phyloP scores from a whole-genome alignment of 2,797 vertebrate genomes.

The Melopsittacus undulatus region DNA sequence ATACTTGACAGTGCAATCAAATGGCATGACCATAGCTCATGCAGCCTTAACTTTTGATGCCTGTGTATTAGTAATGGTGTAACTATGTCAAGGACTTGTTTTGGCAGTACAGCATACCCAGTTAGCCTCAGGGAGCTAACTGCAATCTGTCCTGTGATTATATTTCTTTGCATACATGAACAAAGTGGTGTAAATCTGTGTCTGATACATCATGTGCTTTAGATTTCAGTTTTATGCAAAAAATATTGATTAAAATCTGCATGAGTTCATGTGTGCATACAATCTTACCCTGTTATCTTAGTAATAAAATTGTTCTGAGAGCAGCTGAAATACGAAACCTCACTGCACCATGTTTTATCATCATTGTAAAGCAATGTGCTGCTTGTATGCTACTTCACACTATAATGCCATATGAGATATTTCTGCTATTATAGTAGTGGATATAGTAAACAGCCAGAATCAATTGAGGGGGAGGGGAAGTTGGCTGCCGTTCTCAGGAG shows the following conservation, averaged over 20 bases:
- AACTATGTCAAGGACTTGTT: not conserved
- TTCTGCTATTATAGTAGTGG: not conserved
- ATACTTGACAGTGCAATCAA: not conserved
- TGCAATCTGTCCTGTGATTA: not conserved
- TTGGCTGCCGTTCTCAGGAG: not conserved
- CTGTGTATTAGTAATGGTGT: not conserved
- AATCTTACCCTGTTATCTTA: not conserved
- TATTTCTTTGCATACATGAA: not conserved
- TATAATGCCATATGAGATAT: not conserved
- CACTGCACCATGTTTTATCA: not conserved
- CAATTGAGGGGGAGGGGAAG: constrained; percentile 8
- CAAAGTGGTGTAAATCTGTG: not conserved
- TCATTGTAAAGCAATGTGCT: not conserved
- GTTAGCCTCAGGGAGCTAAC: not conserved
- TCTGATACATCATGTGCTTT: not conserved
- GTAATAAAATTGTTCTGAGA: not conserved
- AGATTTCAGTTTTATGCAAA: not conserved
- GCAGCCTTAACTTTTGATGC: not conserved
- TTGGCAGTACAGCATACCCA: not conserved
- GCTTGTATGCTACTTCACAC: not conserved
- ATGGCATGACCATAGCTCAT: not conserved
- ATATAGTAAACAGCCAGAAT: constrained; percentile 53
- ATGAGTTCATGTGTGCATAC: not conserved
- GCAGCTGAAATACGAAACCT: not conserved
- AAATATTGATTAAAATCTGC: not conserved